Percentiles rank a stretch among this genome's conserved stretches.
phyloP scores from a whole-genome alignment of 2,797 vertebrate species.

The Anabacerthia variegaticeps region DNA sequence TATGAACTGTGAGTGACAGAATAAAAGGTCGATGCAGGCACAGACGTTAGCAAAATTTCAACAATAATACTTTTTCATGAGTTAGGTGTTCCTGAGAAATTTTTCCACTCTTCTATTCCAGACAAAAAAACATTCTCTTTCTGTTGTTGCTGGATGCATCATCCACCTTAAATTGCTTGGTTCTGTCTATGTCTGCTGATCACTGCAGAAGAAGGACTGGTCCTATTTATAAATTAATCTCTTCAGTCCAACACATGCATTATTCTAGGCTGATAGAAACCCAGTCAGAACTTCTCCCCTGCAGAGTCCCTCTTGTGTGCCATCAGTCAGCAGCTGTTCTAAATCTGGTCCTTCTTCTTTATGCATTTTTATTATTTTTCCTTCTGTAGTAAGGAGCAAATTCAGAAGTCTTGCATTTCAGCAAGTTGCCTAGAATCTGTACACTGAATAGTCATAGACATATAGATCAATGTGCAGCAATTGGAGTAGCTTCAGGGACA shows the following conservation, averaged over 20 bases:
- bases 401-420: neutral
- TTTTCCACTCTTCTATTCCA: neutral
- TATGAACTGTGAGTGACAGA: neutral
- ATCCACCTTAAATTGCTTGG: neutral
- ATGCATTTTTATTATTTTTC: neutral
- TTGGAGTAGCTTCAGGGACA: neutral
- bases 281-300: neutral
- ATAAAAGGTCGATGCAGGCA: neutral
- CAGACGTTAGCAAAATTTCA: neutral
- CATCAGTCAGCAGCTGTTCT: neutral
- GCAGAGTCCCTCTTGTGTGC: neutral
- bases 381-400: neutral
- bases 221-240: slow-evolving; percentile 10
- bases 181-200: neutral
- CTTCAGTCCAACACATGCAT: neutral
- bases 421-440: neutral
- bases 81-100: neutral
- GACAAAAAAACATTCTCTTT: neutral
- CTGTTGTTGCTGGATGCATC: neutral
- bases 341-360: neutral
- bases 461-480: neutral
- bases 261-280: slow-evolving; percentile 10
- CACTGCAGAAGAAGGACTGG: neutral
- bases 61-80: neutral
- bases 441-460: neutral